phyloP scores from a whole-genome alignment of 2,888 invertebrate species.

The Ectemnius lituratus region DNA sequence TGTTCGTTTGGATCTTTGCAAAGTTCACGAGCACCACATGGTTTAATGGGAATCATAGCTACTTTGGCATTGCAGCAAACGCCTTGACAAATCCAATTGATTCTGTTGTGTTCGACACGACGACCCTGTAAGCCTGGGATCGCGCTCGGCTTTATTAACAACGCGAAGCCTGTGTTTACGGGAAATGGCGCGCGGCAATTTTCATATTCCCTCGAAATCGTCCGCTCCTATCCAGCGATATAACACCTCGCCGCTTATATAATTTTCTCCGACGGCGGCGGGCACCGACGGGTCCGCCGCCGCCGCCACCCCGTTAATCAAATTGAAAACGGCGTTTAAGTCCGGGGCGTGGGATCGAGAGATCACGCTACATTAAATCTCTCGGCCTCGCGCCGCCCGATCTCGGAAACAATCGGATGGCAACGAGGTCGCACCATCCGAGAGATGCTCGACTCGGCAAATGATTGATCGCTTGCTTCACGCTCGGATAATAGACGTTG shows the following conservation, averaged over 20 bases:
- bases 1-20: no score
- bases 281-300: neutral
- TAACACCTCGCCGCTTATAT: conserved; percentile 5
- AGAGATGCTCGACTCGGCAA: neutral
- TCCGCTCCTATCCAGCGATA: neutral
- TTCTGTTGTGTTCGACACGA: neutral
- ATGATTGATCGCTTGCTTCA: neutral
- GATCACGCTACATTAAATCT: neutral
- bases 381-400: neutral
- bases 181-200: no score
- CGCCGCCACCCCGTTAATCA: neutral
- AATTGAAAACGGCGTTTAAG: conserved; percentile 9
- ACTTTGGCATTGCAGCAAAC: no score
- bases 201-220: neutral
- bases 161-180: no score
- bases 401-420: conserved; percentile 2
- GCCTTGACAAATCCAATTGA: no score
- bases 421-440: neutral
- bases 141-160: no score
- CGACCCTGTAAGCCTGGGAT: neutral
- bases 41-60: no score
- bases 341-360: conserved; percentile 1
- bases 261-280: neutral
- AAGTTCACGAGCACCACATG: no score
- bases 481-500: conserved; percentile 11